A percentile compares a stretch with the other conserved stretches of the same genome.
phyloP scores from a whole-genome alignment of 2,797 vertebrate species.

The Hipposideros larvatus region DNA sequence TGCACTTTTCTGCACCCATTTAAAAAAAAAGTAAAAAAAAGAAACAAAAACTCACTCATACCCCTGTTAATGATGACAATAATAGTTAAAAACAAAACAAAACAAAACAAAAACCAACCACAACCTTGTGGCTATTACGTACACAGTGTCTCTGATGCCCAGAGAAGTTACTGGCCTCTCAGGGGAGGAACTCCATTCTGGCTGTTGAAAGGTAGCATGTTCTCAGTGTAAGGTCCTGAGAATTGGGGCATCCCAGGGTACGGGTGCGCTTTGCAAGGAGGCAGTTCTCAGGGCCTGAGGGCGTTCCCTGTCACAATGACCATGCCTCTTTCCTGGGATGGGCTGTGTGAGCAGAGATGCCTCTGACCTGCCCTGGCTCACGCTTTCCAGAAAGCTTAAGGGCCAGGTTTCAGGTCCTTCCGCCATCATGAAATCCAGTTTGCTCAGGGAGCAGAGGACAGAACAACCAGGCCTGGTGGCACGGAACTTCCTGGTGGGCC shows the following conservation, averaged over 20 bases:
- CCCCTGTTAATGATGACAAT: not conserved
- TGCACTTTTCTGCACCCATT: not conserved
- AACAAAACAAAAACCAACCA: not conserved
- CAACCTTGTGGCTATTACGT: not conserved
- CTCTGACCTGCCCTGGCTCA: not conserved
- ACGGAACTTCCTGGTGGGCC: accelerated
- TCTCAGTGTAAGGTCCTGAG: not conserved
- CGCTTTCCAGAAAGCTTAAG: not conserved
- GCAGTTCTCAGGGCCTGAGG: not conserved
- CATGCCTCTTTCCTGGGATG: not conserved
- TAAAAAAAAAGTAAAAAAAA: not conserved
- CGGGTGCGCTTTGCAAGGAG: not conserved
- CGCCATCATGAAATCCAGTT: not conserved
- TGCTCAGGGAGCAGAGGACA: not conserved
- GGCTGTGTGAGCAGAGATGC: not conserved
- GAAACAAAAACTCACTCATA: not conserved
- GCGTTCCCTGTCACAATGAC: not conserved
- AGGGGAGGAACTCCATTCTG: not conserved
- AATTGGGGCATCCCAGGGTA: not conserved
- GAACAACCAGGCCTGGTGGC: not conserved
- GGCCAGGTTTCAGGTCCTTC: not conserved
- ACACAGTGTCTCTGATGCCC: not conserved
- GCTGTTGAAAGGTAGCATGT: not conserved
- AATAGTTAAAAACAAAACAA: no score
- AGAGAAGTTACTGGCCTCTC: not conserved